phyloP scores from a whole-genome alignment of 1,140 invertebrate genomes.

The Zaprionus lachaisei region DNA sequence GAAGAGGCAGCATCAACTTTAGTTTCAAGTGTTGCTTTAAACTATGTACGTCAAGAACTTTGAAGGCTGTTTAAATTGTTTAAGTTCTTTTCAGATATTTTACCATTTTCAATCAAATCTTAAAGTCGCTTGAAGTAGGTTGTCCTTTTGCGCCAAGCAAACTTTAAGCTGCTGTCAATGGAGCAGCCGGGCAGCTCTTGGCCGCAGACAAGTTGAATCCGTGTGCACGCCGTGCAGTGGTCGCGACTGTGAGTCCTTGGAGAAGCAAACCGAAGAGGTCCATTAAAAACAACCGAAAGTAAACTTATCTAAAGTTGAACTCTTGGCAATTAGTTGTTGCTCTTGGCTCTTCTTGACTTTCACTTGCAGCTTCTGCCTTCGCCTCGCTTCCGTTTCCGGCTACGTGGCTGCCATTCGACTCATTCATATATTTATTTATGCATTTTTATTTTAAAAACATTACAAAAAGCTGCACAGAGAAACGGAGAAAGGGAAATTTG shows the following conservation, averaged over 20 bases:
- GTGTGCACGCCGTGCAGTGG: constrained; percentile 19
- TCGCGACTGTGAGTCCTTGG: background rate
- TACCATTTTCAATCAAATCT: background rate
- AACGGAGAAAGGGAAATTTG: constrained; percentile 48
- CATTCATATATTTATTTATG: constrained; percentile 65
- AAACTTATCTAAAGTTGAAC: constrained; percentile 49
- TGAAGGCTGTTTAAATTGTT: background rate
- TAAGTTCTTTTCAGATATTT: background rate
- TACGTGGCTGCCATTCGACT: constrained; percentile 12
- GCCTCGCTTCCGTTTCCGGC: constrained; percentile 32
- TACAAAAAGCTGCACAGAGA: constrained; percentile 22
- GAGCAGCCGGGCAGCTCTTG: background rate
- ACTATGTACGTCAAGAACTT: background rate
- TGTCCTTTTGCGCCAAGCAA: background rate
- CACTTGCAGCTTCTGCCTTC: constrained; percentile 13
- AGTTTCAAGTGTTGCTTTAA: background rate
- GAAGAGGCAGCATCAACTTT: background rate
- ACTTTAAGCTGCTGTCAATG: constrained; percentile 6
- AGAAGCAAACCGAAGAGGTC: constrained; percentile 5
- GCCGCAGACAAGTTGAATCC: constrained; percentile 10
- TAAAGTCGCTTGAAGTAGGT: background rate
- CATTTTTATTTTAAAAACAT: constrained; percentile 64
- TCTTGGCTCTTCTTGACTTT: constrained; percentile 36
- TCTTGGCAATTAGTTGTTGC: constrained; percentile 43
- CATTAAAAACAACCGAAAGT: constrained; percentile 23